Conservation (phyloP, 2,797 vertebrate genomes). For the Carduelis carduelis region DNA sequence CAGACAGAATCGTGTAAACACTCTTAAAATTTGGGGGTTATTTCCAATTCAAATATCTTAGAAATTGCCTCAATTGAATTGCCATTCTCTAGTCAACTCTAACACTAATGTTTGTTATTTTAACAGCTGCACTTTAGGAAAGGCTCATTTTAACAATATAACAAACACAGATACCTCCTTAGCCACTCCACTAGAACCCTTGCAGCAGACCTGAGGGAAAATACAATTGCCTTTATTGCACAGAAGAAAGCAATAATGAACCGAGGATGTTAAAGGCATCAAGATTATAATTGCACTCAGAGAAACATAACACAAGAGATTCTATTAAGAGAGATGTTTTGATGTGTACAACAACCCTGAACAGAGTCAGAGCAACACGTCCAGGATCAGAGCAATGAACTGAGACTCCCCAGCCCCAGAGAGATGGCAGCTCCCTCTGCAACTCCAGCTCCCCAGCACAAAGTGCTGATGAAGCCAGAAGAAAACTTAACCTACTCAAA, state of each 20-base stretch:
- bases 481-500: background rate
- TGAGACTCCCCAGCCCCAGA: background rate
- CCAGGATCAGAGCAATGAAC: background rate
- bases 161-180: background rate
- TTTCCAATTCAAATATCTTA: constrained; percentile 2
- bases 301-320: constrained; percentile 19
- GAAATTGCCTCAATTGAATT: background rate
- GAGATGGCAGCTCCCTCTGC: background rate
- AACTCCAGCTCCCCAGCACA: background rate
- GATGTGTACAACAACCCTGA: background rate
- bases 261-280: constrained; percentile 2
- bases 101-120: constrained; percentile 29
- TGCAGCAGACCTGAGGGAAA: constrained; percentile 37
- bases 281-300: constrained; percentile 35
- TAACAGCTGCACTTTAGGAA: constrained; percentile 40
- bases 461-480: background rate
- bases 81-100: constrained; percentile 14
- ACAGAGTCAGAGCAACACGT: background rate
- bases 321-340: constrained; percentile 30
- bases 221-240: constrained; percentile 54
- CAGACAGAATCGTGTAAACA: background rate
- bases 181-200: constrained; percentile 10
- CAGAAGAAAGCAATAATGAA: constrained; percentile 52
- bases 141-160: background rate
- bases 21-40: background rate